A percentile compares a stretch with the other conserved stretches of the same genome.
Conservation (phyloP, 2,797 vertebrate species). For the Accipiter fasciatus region DNA sequence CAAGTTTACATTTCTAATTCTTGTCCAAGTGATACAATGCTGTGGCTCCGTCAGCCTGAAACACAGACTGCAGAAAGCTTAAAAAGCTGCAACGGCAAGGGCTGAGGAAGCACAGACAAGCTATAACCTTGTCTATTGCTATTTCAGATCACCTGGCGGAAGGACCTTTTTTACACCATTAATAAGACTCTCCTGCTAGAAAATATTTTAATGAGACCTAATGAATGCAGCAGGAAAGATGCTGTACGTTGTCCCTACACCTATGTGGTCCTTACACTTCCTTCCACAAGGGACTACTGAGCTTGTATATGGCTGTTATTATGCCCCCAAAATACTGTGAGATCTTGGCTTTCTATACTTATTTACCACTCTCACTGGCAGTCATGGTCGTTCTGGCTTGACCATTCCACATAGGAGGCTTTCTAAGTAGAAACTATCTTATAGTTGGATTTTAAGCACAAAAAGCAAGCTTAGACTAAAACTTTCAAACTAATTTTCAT, state of each 20-base stretch:
- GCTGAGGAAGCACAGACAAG: neutral
- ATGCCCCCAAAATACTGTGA: neutral
- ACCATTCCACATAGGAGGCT: neutral
- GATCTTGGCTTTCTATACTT: neutral
- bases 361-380: neutral
- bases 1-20: neutral
- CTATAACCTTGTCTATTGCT: neutral
- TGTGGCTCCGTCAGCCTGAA: neutral
- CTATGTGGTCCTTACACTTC: no score
- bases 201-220: neutral
- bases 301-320: neutral
- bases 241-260: neutral
- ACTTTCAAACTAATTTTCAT: neutral
- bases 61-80: no score
- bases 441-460: neutral
- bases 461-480: neutral
- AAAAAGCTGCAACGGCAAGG: neutral
- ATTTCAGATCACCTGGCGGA: rapidly evolving
- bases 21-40: neutral
- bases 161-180: no score
- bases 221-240: neutral
- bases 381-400: neutral
- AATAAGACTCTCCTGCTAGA: no score
- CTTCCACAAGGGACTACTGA: neutral
- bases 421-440: neutral